Conservation (phyloP, 2,113 vertebrate species). For the Xiphorhynchus elegans region DNA sequence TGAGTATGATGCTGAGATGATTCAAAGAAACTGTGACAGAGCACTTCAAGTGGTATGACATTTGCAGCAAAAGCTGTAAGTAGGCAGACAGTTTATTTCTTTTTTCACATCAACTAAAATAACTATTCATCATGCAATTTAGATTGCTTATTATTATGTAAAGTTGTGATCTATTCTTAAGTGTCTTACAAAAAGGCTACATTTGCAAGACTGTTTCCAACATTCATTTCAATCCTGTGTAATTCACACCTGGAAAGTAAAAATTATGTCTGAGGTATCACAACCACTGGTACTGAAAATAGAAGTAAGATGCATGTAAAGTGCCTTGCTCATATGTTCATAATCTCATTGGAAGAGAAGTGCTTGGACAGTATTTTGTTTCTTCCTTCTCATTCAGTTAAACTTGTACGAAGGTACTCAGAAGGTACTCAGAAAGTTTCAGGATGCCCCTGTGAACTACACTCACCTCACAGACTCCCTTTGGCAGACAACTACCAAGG, state of each 20-base stretch:
- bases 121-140: background rate
- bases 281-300: background rate
- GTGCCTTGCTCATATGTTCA: background rate
- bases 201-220: background rate
- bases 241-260: background rate
- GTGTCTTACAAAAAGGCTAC: background rate
- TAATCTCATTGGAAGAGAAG: background rate
- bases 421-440: background rate
- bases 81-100: background rate
- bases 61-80: background rate
- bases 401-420: background rate
- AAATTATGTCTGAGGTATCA: background rate
- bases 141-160: background rate
- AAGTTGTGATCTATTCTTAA: background rate
- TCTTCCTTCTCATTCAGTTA: background rate
- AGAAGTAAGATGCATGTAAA: background rate
- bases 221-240: background rate
- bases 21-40: background rate
- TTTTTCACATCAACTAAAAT: background rate
- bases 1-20: background rate
- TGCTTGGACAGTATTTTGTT: background rate
- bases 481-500: background rate
- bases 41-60: background rate
- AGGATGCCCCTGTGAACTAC: background rate
- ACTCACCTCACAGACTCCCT: accelerated